A percentile compares a stretch with the other conserved stretches of the same genome.
Conservation (phyloP, 2,797 vertebrate genomes). For the Thaleichthys pacificus region DNA sequence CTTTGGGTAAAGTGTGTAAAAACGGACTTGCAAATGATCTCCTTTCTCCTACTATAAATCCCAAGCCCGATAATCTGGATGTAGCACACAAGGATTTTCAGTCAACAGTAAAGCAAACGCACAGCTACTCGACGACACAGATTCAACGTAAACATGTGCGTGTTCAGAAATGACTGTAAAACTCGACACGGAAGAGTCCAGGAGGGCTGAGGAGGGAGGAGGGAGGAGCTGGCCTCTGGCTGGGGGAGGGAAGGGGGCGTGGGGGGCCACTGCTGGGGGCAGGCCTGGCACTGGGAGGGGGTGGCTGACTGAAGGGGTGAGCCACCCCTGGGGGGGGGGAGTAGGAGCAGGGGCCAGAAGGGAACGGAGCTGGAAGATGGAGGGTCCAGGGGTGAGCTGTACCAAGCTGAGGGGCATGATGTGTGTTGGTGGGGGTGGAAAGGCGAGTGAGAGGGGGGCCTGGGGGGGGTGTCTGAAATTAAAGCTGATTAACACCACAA, state of each 20-base stretch:
- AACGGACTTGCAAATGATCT: no score
- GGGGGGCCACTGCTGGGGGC: constrained; percentile 20
- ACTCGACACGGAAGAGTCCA: no score
- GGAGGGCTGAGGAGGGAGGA: no score
- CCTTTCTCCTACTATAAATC: no score
- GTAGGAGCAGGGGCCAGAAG: neutral
- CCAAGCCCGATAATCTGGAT: no score
- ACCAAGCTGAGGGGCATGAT: constrained; percentile 26
- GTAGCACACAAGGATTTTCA: no score
- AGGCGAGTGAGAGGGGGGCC: constrained; percentile 29
- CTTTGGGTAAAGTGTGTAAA: neutral
- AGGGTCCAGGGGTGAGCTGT: constrained; percentile 39
- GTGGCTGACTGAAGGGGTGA: no score
- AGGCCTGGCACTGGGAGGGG: neutral
- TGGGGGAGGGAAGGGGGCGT: neutral
- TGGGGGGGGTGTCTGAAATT: constrained; percentile 59
- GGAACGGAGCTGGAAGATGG: constrained; percentile 1
- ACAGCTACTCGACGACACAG: no score
- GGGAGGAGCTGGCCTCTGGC: neutral
- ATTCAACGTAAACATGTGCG: no score
- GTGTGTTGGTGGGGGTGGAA: neutral
- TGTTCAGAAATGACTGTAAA: no score
- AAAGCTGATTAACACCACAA: constrained; percentile 64
- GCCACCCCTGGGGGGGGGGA: no score
- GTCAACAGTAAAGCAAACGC: no score